Conservation (phyloP, 2,797 vertebrate species). For the Labeo calbasu region DNA sequence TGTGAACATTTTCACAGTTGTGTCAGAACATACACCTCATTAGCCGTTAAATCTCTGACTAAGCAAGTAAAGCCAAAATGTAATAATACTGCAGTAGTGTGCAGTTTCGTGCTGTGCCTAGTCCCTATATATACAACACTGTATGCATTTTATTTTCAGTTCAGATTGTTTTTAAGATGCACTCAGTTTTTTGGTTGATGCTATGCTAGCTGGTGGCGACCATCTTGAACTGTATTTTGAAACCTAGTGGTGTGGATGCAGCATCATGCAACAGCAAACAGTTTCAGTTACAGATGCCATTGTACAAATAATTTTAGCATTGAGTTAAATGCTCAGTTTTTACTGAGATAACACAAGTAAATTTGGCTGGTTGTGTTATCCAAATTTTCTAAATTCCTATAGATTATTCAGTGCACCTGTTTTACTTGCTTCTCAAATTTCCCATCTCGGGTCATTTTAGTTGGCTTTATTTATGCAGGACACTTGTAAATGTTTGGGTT, state of each 20-base stretch:
- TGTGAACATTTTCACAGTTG: background rate
- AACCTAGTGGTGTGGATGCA: slow-evolving; percentile 5
- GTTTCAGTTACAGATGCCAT: background rate
- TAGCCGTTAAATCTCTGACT: background rate
- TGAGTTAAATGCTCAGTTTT: background rate
- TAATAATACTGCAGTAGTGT: slow-evolving; percentile 16
- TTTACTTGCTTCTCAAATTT: background rate
- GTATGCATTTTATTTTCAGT: background rate
- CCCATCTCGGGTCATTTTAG: background rate
- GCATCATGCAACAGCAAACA: background rate
- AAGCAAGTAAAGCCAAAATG: background rate
- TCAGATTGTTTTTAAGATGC: background rate
- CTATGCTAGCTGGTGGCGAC: background rate
- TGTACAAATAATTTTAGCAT: background rate
- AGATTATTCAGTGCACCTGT: background rate
- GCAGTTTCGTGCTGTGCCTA: background rate
- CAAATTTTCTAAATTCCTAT: background rate
- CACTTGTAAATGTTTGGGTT: background rate
- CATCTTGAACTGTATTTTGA: background rate
- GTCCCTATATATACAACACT: background rate
- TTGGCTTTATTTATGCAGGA: background rate
- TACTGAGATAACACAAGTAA: background rate
- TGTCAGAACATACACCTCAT: background rate
- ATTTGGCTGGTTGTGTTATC: background rate
- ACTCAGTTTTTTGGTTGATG: slow-evolving; percentile 3